Base-by-base conservation (phyloP, 2,113 vertebrate species). In the Laticauda colubrina region DNA sequence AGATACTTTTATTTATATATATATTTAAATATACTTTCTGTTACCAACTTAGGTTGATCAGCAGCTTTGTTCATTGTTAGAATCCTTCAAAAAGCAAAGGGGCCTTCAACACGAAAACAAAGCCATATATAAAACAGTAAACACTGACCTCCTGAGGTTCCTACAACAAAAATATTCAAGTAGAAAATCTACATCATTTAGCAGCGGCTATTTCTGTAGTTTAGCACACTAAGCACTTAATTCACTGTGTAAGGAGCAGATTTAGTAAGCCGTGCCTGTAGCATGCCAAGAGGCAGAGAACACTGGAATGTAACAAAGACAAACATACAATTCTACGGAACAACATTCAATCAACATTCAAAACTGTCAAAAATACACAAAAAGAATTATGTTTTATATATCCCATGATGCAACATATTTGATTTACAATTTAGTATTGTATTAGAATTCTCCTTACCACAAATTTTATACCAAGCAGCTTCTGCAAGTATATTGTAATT, bases 241-340 rank as follows among this genome's bases (percentile, higher is more conserved):
- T 96, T 97, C 96, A 98, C 97, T 98, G 97, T 97, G 97, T 97
- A 97, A 97, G 97, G 97, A 98, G 97, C 98, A 97, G 97, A 98
- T 97, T 96, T 97, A 98, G 96, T 93, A 97, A 98, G 98, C 98
- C 97, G 97, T 98, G 97, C 97, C 97, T 97, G 97, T 98, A 98
- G 98, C 98, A 98, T 98, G 98, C 98, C 98, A 98, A 98, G 97
- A 98, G 98, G 98, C 98, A 98, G 96, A 98, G 53, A 98, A 98
- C 98, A 98, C 98, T 99, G 99, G 98, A 99, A 99, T 99, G 98
- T 99, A 99, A 99, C 98, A 98, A 98, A 97, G 98, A 98, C 97
- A 98, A 97, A 97, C 96, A 96, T 95, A 98, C 97, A 96, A 98
- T 94, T 97, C 97, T 97, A 97, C 94, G 95, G 89, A 97, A 92